Conservation (phyloP, 2,888 invertebrate species). For the Hypomecis punctinalis region DNA sequence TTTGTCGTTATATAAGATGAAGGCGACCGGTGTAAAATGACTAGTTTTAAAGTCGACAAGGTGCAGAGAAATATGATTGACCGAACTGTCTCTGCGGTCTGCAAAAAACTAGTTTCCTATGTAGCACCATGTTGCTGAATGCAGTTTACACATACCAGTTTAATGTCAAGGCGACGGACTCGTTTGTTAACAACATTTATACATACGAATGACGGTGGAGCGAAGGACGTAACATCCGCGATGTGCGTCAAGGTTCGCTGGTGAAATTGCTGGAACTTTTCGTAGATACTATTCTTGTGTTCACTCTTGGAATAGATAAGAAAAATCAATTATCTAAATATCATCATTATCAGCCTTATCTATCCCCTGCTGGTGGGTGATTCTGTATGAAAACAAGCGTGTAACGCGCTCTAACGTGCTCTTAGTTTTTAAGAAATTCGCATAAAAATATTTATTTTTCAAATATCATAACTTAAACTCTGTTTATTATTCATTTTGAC, state of each 20-base stretch:
- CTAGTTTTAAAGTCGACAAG: slow-evolving; percentile 9
- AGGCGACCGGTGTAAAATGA: background rate
- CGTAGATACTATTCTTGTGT: background rate
- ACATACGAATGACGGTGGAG: slow-evolving; percentile 6
- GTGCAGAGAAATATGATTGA: slow-evolving; percentile 4
- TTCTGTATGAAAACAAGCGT: too few species aligned
- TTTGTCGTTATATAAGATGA: background rate
- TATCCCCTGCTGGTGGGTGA: too few species aligned
- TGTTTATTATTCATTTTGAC: too few species aligned
- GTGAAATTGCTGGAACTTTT: background rate
- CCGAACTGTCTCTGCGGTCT: slow-evolving; percentile 4
- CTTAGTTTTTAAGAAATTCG: too few species aligned
- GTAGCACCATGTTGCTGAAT: slow-evolving; percentile 27
- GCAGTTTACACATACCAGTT: slow-evolving; percentile 39
- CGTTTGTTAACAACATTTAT: slow-evolving; percentile 20
- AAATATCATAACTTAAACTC: too few species aligned
- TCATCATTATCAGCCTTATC: too few species aligned
- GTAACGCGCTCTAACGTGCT: too few species aligned
- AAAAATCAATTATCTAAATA: too few species aligned
- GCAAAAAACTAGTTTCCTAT: slow-evolving; percentile 34
- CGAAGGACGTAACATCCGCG: slow-evolving; percentile 5
- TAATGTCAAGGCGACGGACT: slow-evolving; percentile 42
- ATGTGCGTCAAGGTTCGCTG: background rate
- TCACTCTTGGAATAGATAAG: too few species aligned
- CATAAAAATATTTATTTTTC: too few species aligned